Conservation (phyloP, 2,888 invertebrate species). For the Sabatieria punctata region DNA sequence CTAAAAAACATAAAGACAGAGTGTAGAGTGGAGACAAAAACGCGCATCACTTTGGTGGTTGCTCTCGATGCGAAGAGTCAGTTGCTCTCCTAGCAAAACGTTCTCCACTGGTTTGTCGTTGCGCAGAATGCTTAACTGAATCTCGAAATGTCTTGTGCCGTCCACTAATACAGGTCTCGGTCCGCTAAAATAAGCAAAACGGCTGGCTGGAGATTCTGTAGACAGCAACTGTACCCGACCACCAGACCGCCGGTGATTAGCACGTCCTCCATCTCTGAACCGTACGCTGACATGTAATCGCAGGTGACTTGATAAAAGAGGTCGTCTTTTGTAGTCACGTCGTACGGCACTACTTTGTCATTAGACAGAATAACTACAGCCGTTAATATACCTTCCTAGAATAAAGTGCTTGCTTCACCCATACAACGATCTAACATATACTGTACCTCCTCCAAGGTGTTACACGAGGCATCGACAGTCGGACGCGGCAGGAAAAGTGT, state of each 20-base stretch:
- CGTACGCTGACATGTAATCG: constrained; percentile 14
- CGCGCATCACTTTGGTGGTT: constrained; percentile 4
- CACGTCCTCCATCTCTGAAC: constrained; percentile 12
- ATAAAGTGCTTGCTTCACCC: not conserved
- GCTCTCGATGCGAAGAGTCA: constrained; percentile 22
- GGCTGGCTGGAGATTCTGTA: too few relatives aligned
- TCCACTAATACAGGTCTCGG: constrained; percentile 18
- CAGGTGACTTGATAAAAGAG: constrained; percentile 20
- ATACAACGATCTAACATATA: constrained; percentile 4
- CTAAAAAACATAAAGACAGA: constrained; percentile 11
- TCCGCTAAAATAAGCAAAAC: constrained; percentile 15
- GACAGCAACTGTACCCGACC: constrained; percentile 23
- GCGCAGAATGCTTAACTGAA: constrained; percentile 20
- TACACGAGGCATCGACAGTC: constrained; percentile 21
- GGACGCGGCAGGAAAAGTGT: constrained; percentile 25
- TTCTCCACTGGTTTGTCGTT: constrained; percentile 20
- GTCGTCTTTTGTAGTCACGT: constrained; percentile 28
- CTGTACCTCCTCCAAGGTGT: constrained; percentile 22
- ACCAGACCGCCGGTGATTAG: constrained; percentile 19
- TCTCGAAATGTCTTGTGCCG: constrained; percentile 4
- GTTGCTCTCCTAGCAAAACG: constrained; percentile 24
- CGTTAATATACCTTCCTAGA: constrained; percentile 18
- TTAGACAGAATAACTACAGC: constrained; percentile 24
- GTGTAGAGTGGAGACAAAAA: not conserved
- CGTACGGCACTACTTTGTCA: constrained; percentile 24